These are phyloP conservation scores for Noctua janthe DNA, from an alignment of 2,888 invertebrate species.

Conservation along the genomic window DNA sequence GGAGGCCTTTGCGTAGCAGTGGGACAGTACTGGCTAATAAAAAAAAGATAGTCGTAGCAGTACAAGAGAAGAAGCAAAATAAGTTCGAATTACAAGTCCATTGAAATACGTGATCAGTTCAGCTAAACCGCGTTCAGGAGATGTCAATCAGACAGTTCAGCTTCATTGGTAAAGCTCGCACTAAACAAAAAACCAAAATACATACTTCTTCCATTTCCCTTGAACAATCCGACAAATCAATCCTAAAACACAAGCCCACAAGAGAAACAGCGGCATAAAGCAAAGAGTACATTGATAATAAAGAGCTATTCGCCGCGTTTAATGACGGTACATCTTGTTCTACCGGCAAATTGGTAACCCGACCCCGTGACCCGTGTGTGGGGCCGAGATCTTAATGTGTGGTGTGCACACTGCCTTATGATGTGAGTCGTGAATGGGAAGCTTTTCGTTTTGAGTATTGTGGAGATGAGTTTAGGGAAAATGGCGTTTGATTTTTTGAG, in stretches of 20 bases:
- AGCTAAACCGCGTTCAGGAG: too few relatives aligned
- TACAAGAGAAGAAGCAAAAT: too few relatives aligned
- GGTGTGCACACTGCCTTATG: conserved; percentile 54
- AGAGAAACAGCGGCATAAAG: conserved; percentile 46
- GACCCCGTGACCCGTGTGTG: conserved; percentile 73
- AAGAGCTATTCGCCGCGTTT: conserved; percentile 69
- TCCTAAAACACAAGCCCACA: conserved; percentile 25
- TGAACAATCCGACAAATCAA: conserved; percentile 22
- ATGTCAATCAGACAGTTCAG: neutral
- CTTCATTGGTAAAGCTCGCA: neutral
- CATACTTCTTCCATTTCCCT: neutral
- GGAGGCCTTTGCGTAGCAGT: too few relatives aligned
- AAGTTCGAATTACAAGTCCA: too few relatives aligned
- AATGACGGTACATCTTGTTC: conserved; percentile 74
- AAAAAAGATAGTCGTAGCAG: neutral
- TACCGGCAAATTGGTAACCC: conserved; percentile 84
- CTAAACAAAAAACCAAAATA: neutral
- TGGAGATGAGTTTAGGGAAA: neutral
- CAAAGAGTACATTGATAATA: conserved; percentile 63
- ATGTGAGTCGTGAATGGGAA: conserved; percentile 45
- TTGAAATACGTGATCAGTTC: too few relatives aligned
- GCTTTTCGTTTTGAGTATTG: conserved; percentile 7
- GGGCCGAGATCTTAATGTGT: conserved; percentile 54
- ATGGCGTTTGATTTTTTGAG: neutral
- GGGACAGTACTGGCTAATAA: too few relatives aligned